Evolutionary conservation across 2,797 vertebrate species (phyloP).

Genomic region (Spea hammondii): DNA sequence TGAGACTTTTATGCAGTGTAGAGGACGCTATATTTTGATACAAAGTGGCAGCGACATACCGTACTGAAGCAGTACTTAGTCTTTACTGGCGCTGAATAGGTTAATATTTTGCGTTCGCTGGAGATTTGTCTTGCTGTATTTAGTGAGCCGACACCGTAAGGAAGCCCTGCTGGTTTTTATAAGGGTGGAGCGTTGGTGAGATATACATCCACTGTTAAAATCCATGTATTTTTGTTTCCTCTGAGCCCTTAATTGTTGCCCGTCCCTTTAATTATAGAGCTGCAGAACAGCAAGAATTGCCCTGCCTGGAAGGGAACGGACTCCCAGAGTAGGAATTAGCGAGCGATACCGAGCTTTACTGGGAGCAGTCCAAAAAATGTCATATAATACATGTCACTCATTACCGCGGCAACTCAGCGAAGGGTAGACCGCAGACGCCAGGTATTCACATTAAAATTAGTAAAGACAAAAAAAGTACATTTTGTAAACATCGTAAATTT

Average conservation of each 20-base stretch:
- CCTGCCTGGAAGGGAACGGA: constrained; percentile 13
- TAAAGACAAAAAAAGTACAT: too few relatives aligned
- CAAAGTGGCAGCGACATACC: too few relatives aligned
- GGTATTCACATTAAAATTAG: too few relatives aligned
- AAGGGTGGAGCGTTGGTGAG: constrained; percentile 32
- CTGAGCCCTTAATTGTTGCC: constrained; percentile 40
- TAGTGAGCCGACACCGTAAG: neutral
- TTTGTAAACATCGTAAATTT: too few relatives aligned
- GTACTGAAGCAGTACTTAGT: too few relatives aligned
- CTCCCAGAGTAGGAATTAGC: neutral
- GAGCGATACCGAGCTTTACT: neutral
- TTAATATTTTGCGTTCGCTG: neutral
- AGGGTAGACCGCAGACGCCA: too few relatives aligned
- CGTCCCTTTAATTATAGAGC: constrained; percentile 48
- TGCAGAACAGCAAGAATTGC: constrained; percentile 15
- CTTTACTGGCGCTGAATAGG: neutral
- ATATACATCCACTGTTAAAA: constrained; percentile 32
- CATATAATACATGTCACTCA: too few relatives aligned
- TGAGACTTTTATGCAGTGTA: too few relatives aligned
- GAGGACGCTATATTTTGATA: too few relatives aligned
- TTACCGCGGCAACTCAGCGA: too few relatives aligned
- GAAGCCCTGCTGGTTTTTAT: constrained; percentile 12
- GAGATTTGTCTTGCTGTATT: neutral
- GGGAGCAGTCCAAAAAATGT: too few relatives aligned
- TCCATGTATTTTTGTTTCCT: constrained; percentile 31